Base-by-base conservation (phyloP, 92 coral and sea anemone genomes). In the Phenganax stokvisi region DNA sequence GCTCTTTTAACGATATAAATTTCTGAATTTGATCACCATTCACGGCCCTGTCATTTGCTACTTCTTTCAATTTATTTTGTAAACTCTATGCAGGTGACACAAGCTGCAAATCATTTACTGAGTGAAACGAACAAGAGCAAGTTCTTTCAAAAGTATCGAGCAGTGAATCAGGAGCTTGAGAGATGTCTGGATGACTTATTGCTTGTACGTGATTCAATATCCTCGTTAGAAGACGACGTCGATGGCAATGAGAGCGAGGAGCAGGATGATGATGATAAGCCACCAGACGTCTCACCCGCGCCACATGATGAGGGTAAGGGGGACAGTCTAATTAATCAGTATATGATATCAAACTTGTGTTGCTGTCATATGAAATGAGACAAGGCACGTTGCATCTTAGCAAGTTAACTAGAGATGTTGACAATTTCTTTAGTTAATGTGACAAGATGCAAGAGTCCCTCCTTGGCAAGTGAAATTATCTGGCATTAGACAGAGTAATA, bases 81-180 rank as follows among this genome's bases (percentile, higher is more conserved):
- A 60, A 10, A 8, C 47, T 12, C 57, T 31, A 3, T 25, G 12
- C 81, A 94, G 98, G 91, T 93, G 15, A 88, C 87, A 31, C 72
- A 63, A 12, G 93, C 98, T 47, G 98, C 97, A 54, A 81, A 81
- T 27, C 85, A 84, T 28, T 84, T 94, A 64, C 85, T 94, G 29
- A 68, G 83, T 57, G 92, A 90, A 72, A 85, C 76, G 16, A 90
- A 90, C 71, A 89, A 93, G 71, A 94, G 89, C 64, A 92, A 87
- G 87, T 94, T 94, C 55, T 94, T 94, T 51, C 84, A 83, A 27
- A 92, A 94, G 71, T 94, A 94, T 81, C 91, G 97, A 6, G 72
- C 90, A 56, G 97, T 94, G 9, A 94, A 90, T 78, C 97, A 94
- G 84, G 97, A 90, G 57, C 89, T 94, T 12, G 98, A 94, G 72